A percentile compares a stretch with the other conserved stretches of the same genome.
Evolutionary conservation across 2,797 vertebrate species (phyloP).

Genomic region (Falco concolor): DNA sequence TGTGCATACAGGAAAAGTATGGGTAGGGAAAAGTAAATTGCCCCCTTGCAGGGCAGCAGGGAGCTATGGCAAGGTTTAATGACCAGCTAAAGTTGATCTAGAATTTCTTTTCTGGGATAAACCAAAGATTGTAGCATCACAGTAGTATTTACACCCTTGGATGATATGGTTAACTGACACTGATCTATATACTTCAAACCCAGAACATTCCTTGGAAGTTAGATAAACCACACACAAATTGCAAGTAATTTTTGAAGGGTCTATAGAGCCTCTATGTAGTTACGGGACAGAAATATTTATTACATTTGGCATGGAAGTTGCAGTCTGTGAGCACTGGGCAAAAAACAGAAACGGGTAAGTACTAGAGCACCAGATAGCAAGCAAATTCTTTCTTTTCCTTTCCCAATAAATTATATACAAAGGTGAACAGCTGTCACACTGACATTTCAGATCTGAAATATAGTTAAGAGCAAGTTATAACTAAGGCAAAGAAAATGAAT

Average conservation of each 20-base stretch:
- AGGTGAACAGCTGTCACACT: slow-evolving; percentile 76
- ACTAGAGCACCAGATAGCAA: slow-evolving; percentile 29
- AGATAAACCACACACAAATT: slow-evolving; percentile 37
- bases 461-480: slow-evolving; percentile 78
- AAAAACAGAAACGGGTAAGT: slow-evolving; percentile 20
- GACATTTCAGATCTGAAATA: slow-evolving; percentile 79
- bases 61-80: neutral
- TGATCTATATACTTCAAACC: slow-evolving; percentile 26
- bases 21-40: neutral
- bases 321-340: slow-evolving; percentile 4
- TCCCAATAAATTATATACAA: slow-evolving; percentile 73
- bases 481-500: slow-evolving; percentile 74
- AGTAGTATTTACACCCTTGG: neutral
- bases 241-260: slow-evolving; percentile 10
- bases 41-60: neutral
- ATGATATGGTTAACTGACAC: neutral
- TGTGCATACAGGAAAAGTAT: fast-evolving
- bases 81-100: neutral
- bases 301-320: slow-evolving; percentile 19
- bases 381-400: slow-evolving; percentile 65
- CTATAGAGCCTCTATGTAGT: neutral
- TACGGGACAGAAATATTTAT: slow-evolving; percentile 43
- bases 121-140: neutral
- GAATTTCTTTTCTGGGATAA: neutral
- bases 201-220: slow-evolving; percentile 37